Evolutionary conservation across 2,797 vertebrate genomes (phyloP).

Genomic region (Lutjanus argentimaculatus): DNA sequence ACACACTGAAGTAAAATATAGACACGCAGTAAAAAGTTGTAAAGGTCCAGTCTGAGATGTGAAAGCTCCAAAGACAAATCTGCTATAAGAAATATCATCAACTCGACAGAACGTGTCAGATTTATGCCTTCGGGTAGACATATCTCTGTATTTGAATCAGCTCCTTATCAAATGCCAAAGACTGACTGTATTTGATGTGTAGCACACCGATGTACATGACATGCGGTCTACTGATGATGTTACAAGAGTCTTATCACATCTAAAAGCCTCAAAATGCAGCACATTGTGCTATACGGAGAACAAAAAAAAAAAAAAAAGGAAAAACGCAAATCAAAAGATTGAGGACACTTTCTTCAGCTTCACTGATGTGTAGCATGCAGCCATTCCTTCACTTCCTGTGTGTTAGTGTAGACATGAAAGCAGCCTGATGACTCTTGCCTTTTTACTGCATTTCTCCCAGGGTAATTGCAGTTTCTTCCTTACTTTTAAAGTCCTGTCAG

Average conservation of each 20-base stretch:
- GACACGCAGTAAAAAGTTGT: neutral
- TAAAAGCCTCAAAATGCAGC: conserved; percentile 45
- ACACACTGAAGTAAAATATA: conserved; percentile 23
- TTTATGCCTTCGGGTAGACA: conserved; percentile 26
- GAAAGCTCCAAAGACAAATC: conserved; percentile 53
- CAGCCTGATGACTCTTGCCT: conserved; percentile 52
- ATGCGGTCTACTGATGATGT: conserved; percentile 35
- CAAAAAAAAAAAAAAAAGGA: neutral
- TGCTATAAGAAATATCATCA: conserved; percentile 31
- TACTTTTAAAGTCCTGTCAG: conserved; percentile 73
- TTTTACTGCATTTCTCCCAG: conserved; percentile 53
- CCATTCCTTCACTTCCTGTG: conserved; percentile 38
- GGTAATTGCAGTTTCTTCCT: conserved; percentile 73
- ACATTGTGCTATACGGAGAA: conserved; percentile 22
- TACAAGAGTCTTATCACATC: conserved; percentile 45
- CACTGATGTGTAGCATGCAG: conserved; percentile 35
- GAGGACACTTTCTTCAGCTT: conserved; percentile 44
- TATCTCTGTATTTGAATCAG: conserved; percentile 49
- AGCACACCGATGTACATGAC: conserved; percentile 40
- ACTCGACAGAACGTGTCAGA: conserved; percentile 42
- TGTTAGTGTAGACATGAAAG: conserved; percentile 63
- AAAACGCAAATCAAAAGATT: conserved; percentile 43
- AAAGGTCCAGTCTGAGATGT: conserved; percentile 39
- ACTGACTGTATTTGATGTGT: conserved; percentile 49
- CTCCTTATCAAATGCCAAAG: conserved; percentile 56